Conservation (phyloP, 92 coral and sea anemone species). For the Montipora capitata region DNA sequence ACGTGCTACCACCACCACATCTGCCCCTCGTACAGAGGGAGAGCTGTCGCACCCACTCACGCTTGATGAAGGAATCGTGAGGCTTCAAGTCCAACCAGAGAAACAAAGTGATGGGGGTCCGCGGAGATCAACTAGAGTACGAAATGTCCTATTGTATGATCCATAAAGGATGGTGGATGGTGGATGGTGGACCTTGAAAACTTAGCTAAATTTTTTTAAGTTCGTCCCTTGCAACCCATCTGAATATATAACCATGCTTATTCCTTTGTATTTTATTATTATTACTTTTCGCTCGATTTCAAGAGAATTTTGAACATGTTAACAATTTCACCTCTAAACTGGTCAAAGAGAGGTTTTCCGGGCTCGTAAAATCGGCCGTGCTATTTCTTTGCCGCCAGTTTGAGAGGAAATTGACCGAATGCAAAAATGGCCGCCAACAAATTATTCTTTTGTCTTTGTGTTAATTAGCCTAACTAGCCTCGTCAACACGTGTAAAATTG, state of each 20-base stretch:
- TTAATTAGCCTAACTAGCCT: too few species aligned
- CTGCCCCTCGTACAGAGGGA: constrained; percentile 18
- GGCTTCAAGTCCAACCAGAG: constrained; percentile 65
- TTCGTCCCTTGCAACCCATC: constrained; percentile 13
- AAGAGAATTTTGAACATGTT: neutral
- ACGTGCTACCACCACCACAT: constrained; percentile 9
- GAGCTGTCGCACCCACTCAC: constrained; percentile 27
- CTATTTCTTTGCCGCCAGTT: too few species aligned
- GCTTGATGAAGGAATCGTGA: constrained; percentile 43
- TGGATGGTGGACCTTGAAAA: neutral
- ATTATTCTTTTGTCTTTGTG: too few species aligned
- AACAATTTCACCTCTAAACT: too few species aligned
- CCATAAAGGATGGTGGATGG: too few species aligned
- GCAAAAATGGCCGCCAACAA: too few species aligned
- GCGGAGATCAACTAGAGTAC: constrained; percentile 49
- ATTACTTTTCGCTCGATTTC: neutral
- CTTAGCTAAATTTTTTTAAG: constrained; percentile 2
- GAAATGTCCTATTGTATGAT: constrained; percentile 62
- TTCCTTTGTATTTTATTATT: constrained; percentile 6
- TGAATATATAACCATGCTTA: constrained; percentile 1
- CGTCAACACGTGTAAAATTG: too few species aligned
- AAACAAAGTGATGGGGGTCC: constrained; percentile 56
- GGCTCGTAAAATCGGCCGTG: too few species aligned
- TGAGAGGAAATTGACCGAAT: too few species aligned
- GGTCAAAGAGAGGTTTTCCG: too few species aligned